Percentiles rank a stretch among this genome's conserved stretches.
Evolutionary conservation across 2,888 invertebrate genomes (phyloP).

Genomic region (Melanostoma mellinum): DNA sequence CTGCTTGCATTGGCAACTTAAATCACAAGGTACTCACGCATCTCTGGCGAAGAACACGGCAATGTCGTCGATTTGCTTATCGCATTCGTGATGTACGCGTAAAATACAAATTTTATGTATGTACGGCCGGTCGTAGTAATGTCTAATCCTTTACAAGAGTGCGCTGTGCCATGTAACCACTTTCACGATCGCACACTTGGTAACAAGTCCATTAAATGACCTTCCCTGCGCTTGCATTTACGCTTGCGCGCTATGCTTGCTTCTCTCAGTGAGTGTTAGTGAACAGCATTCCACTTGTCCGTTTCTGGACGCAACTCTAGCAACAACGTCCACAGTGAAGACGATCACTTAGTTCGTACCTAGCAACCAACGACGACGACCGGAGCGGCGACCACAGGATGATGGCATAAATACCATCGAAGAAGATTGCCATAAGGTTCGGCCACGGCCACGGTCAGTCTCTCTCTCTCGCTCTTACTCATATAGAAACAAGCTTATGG

Average conservation of each 20-base stretch:
- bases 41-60: constrained; percentile 27
- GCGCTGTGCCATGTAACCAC: constrained; percentile 54
- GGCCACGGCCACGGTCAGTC: constrained; percentile 30
- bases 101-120: constrained; percentile 34
- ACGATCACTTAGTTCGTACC: background rate
- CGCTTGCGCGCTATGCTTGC: background rate
- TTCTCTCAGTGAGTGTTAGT: constrained; percentile 44
- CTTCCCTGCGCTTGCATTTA: constrained; percentile 33
- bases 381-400: constrained; percentile 16
- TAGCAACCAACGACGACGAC: background rate
- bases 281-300: constrained; percentile 72
- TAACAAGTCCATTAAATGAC: constrained; percentile 71
- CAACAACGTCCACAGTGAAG: constrained; percentile 14
- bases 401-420: constrained; percentile 59
- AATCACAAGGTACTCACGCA: constrained; percentile 43
- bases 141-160: constrained; percentile 46
- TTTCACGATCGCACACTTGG: constrained; percentile 70
- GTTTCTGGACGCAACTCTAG: constrained; percentile 52
- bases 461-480: background rate
- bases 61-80: constrained; percentile 71
- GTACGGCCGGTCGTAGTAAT: background rate
- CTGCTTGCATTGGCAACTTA: background rate
- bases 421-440: constrained; percentile 70
- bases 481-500: constrained; percentile 25
- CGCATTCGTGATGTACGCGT: constrained; percentile 61